These are phyloP conservation scores for Dermolepida albohirtum DNA, from an alignment of 2,888 invertebrate genomes.

Conservation along the genomic window DNA sequence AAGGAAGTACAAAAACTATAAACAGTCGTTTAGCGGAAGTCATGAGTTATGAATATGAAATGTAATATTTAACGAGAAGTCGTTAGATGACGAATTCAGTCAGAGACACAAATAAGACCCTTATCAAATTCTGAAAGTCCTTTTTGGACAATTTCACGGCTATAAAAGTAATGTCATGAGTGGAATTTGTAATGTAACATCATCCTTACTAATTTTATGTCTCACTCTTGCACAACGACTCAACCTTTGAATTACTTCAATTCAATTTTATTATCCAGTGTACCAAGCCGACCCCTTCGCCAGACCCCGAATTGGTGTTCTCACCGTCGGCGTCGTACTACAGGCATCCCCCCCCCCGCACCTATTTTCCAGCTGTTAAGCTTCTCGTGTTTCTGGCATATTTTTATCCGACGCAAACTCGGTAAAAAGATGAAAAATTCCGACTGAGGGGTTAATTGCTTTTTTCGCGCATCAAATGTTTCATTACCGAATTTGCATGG, in stretches of 20 bases:
- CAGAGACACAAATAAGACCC: slow-evolving; percentile 6
- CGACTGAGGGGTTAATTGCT: slow-evolving; percentile 24
- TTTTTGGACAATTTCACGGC: slow-evolving; percentile 9
- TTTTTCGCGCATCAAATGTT: slow-evolving; percentile 26
- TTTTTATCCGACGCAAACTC: no score
- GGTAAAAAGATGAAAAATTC: slow-evolving; percentile 6
- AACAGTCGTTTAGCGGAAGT: no score
- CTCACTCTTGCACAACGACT: slow-evolving; percentile 2
- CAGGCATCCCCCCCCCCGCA: background rate
- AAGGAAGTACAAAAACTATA: no score
- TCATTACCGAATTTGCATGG: slow-evolving; percentile 29
- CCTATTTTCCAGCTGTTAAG: slow-evolving; percentile 10
- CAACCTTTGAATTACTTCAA: slow-evolving; percentile 28
- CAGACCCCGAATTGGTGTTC: no score
- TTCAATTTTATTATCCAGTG: slow-evolving; percentile 24
- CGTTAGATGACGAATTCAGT: slow-evolving; percentile 1
- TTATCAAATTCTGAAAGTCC: slow-evolving; percentile 7
- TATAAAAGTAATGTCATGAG: slow-evolving; percentile 19
- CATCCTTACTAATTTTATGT: slow-evolving; percentile 20
- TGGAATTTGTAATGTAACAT: slow-evolving; percentile 26
- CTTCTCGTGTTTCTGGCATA: slow-evolving; percentile 1
- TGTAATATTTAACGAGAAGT: slow-evolving; percentile 1
- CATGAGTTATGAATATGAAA: no score
- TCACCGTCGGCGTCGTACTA: background rate
- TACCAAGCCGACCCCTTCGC: no score